A percentile compares a stretch with the other conserved stretches of the same genome.
Conservation (phyloP, 2,797 vertebrate species). For the Tamandua tetradactyla region DNA sequence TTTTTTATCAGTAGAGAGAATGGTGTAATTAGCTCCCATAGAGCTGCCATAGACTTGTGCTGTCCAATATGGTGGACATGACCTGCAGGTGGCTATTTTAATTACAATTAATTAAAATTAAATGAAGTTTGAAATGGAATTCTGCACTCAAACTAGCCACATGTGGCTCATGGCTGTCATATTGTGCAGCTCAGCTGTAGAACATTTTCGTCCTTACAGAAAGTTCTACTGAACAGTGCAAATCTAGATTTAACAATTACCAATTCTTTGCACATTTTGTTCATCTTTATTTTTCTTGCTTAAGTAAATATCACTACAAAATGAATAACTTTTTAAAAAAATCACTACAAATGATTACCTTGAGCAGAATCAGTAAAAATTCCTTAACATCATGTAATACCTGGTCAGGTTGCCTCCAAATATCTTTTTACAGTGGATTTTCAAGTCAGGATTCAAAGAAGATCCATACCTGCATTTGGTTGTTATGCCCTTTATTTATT, state of each 20-base stretch:
- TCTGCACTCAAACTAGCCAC: not conserved
- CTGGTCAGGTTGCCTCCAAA: not conserved
- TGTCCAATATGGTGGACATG: not conserved
- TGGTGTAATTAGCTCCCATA: not conserved
- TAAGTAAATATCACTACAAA: not conserved
- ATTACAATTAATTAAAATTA: not conserved
- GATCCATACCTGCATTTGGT: not conserved
- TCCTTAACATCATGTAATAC: not conserved
- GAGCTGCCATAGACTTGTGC: not conserved
- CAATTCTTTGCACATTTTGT: not conserved
- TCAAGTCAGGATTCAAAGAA: not conserved
- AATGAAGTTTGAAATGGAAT: not conserved
- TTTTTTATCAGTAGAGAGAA: not conserved
- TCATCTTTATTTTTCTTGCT: conserved; percentile 8
- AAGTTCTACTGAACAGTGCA: not conserved
- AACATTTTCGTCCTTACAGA: not conserved
- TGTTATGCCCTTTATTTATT: too few relatives aligned
- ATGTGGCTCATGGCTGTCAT: not conserved
- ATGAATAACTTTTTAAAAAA: not conserved
- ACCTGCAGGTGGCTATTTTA: not conserved
- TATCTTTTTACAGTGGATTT: not conserved
- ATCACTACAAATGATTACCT: not conserved
- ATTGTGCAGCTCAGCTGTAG: not conserved
- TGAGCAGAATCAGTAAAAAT: not conserved
- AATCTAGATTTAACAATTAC: not conserved